Percentiles rank a stretch among this genome's conserved stretches.
These are phyloP conservation scores for Eumaeus atala DNA, from an alignment of 1,140 invertebrate species.

Conservation along the genomic window DNA sequence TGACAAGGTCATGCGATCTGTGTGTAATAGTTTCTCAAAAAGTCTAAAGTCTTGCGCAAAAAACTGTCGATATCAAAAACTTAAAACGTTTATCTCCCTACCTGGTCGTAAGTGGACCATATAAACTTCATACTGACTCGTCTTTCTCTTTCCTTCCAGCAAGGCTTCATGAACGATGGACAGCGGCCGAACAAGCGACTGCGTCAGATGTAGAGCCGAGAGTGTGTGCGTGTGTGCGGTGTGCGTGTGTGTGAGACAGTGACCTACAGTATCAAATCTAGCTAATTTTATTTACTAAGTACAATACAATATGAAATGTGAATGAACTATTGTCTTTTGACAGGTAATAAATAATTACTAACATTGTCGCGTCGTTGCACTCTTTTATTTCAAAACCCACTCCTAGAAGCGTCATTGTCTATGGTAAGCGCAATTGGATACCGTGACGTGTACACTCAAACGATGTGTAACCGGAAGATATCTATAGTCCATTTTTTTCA, in stretches of 20 bases:
- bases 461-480: background rate
- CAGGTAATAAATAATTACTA: slow-evolving; percentile 70
- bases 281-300: slow-evolving; percentile 73
- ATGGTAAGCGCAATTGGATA: no score
- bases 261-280: slow-evolving; percentile 63
- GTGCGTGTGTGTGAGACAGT: slow-evolving; percentile 50
- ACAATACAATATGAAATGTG: slow-evolving; percentile 33
- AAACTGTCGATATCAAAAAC: no score
- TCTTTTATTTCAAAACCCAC: no score
- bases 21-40: no score
- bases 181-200: slow-evolving; percentile 67
- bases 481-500: no score
- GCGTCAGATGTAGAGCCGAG: slow-evolving; percentile 56
- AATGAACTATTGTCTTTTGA: slow-evolving; percentile 68
- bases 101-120: background rate
- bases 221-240: slow-evolving; percentile 40
- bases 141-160: background rate
- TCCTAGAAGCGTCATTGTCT: no score
- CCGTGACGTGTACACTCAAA: background rate
- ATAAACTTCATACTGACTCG: background rate
- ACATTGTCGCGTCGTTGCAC: slow-evolving; percentile 22
- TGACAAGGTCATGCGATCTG: no score
- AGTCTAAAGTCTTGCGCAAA: no score
- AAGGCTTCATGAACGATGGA: slow-evolving; percentile 55
- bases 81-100: background rate